Evolutionary conservation across 1,140 invertebrate genomes (phyloP).

Genomic region (Tetramorium simillimum): DNA sequence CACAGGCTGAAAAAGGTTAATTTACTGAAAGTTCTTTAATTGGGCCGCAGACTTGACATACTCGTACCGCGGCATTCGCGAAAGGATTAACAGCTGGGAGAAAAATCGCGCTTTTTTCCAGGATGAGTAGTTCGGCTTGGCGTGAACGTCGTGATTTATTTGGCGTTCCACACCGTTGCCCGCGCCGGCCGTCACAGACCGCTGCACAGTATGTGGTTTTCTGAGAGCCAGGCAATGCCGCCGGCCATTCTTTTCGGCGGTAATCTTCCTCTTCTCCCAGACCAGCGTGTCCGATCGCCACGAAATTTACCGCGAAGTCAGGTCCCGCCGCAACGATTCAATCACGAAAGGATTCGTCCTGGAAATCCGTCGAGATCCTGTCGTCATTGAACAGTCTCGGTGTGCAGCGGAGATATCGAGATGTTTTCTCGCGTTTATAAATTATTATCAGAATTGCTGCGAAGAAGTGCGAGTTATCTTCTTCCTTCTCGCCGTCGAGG

Average conservation of each 20-base stretch:
- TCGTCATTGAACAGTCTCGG: background rate
- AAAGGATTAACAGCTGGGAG: slow-evolving; percentile 21
- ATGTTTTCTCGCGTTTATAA: background rate
- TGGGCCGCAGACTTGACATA: background rate
- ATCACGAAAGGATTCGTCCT: slow-evolving; percentile 6
- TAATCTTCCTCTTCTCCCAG: background rate
- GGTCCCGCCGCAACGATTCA: background rate
- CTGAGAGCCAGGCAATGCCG: slow-evolving; percentile 1
- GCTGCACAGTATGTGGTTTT: slow-evolving; percentile 49
- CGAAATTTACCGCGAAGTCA: slow-evolving; percentile 23
- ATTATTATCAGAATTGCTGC: background rate
- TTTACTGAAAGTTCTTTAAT: slow-evolving; percentile 20
- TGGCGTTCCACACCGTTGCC: slow-evolving; percentile 50
- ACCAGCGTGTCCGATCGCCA: slow-evolving; percentile 23
- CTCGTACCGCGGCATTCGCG: background rate
- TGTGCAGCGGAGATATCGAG: background rate
- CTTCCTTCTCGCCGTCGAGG: background rate
- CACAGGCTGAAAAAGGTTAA: slow-evolving; percentile 6
- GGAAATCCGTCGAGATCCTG: background rate
- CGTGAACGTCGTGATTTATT: slow-evolving; percentile 52
- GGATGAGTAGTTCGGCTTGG: slow-evolving; percentile 29
- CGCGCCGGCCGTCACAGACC: slow-evolving; percentile 24
- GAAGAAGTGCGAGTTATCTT: background rate
- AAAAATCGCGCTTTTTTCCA: slow-evolving; percentile 27
- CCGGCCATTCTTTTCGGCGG: slow-evolving; percentile 37